These are phyloP conservation scores for Propithecus coquereli DNA, from an alignment of 2,113 vertebrate genomes.

Conservation along the genomic window DNA sequence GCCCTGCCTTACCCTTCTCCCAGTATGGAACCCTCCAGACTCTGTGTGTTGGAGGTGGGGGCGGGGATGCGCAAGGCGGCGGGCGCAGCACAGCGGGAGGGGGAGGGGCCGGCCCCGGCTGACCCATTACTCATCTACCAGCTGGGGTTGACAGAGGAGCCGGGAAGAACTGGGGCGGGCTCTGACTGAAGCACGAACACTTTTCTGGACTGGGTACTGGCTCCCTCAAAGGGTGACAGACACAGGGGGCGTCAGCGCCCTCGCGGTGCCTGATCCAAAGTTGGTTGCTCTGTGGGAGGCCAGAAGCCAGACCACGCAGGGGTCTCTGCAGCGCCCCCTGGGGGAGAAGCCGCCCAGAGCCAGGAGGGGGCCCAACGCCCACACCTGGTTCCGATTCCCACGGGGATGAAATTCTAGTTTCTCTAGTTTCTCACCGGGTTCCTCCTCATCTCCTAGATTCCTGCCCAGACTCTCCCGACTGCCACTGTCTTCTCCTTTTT, in stretches of 20 bases:
- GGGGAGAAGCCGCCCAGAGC: neutral
- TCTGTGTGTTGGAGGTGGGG: neutral
- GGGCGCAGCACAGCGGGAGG: neutral
- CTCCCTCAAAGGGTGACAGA: neutral
- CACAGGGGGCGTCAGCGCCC: accelerated
- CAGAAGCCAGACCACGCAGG: neutral
- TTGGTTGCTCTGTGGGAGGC: no score
- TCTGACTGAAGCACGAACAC: neutral
- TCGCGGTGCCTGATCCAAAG: neutral
- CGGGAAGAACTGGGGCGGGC: neutral
- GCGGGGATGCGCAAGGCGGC: no score
- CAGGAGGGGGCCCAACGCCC: neutral
- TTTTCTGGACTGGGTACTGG: neutral
- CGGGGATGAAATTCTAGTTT: neutral
- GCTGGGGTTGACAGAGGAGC: neutral
- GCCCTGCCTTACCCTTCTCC: neutral
- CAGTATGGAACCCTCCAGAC: neutral
- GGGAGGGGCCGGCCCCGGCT: no score
- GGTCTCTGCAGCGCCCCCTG: neutral
- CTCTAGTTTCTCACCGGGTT: neutral
- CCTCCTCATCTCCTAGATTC: neutral
- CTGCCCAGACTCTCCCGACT: neutral
- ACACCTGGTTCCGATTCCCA: neutral
- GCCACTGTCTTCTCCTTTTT: neutral
- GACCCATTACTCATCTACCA: no score